Conservation (phyloP, 2,113 vertebrate species). For the Lampris incognitus region DNA sequence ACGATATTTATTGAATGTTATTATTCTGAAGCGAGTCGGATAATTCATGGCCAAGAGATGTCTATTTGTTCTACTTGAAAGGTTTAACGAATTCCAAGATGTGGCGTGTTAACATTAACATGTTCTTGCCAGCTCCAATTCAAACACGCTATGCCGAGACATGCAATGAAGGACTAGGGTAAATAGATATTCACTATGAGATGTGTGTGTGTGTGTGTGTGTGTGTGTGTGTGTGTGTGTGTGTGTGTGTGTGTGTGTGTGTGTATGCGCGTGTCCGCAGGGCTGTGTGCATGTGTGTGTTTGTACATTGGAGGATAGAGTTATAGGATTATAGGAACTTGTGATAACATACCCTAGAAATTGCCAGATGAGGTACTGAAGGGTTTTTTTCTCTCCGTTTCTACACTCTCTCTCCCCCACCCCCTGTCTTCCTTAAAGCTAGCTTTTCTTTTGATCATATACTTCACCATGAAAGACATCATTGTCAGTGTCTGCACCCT, state of each 20-base stretch:
- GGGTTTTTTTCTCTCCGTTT: slow-evolving; percentile 44
- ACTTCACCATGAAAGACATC: slow-evolving; percentile 63
- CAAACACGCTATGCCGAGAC: neutral
- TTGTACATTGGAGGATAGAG: slow-evolving; percentile 44
- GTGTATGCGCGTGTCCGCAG: neutral
- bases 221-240: slow-evolving; percentile 4
- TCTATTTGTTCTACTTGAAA: neutral
- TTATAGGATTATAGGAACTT: slow-evolving; percentile 67
- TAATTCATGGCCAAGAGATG: slow-evolving; percentile 14
- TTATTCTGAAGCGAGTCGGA: slow-evolving; percentile 2
- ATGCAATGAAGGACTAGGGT: slow-evolving; percentile 16
- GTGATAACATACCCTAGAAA: slow-evolving; percentile 64
- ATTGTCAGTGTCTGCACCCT: slow-evolving; percentile 53
- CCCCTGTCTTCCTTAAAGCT: slow-evolving; percentile 58
- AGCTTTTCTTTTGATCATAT: slow-evolving; percentile 67
- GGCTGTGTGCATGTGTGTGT: neutral
- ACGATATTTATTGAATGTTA: slow-evolving; percentile 6
- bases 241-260: slow-evolving; percentile 48
- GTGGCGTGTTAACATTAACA: neutral
- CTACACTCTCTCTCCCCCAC: slow-evolving; percentile 37
- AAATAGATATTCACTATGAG: slow-evolving; percentile 45
- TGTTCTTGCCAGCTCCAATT: slow-evolving; percentile 7
- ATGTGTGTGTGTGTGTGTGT: slow-evolving; percentile 14
- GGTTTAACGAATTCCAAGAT: neutral
- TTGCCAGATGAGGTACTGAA: slow-evolving; percentile 65